phyloP scores from a whole-genome alignment of 2,113 vertebrate species.

The pig (Sus scrofa) region T2T-Sscrofa CM000823.6:66835001-66835500 shows the following conservation, averaged over 20 bases:
- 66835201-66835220: neutral
- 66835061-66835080: no score
- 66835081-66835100: neutral
- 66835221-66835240: no score
- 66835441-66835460: neutral
- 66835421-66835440: neutral
- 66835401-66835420: neutral
- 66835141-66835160: neutral
- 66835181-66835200: neutral
- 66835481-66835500: neutral
- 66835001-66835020: neutral
- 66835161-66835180: neutral
- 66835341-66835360: neutral
- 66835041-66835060: accelerated
- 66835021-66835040: neutral
- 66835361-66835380: neutral
- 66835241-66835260: neutral
- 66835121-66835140: no score
- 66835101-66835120: neutral
- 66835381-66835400: neutral
- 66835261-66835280: neutral
- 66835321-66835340: no score
- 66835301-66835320: neutral
- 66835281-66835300: neutral
- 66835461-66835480: accelerated